Evolutionary conservation across 2,113 vertebrate species (phyloP), one percentile per base, ranked within the genome.

Genomic region (Heptranchias perlo): DNA sequence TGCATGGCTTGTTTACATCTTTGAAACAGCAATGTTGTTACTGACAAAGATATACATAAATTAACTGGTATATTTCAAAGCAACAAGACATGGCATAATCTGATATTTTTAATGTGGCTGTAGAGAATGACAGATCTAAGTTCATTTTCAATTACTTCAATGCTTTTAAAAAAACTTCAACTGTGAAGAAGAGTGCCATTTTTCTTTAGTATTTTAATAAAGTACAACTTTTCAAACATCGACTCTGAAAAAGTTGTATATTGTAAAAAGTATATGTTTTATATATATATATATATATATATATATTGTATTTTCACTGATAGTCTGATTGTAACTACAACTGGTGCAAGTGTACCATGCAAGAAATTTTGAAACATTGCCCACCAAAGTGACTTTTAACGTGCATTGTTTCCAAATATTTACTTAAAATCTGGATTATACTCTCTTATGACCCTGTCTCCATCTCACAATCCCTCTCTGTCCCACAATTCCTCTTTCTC

Each of bases 1-100:
- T 58, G 89, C 89, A 93, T 93, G 58, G 89, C 89, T 39, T 93
- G 54, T 92, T 61, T 92, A 39, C 35, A 62, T 44, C 54, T 93
- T 93, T 92, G 11, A 8, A 92, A 92, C 58, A n/a, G 69, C 67
- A 39, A 16, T 61, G 35, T 23, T 93, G 28, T 89, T 89, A 35
- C 54, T 62, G 16, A 23, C 58, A 92, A 92, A 91, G 10, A 58
- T 54, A 7, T 54, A 58, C 31, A 58, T 35, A 91, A 58, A 93
- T 93, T n/a, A 16, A 82, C 39, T 82, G 39, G 14, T 44, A 18
- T 82, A 18, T 47, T 82, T 4, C 58, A 93, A 21, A 23, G 86
- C 86, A 89, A 89, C 52, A 14, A 8, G 11, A 54, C 13, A 54
- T 31, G 49, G 52, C 25, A 10, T 11, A 35, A 35, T 11, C 58